Base-by-base conservation (phyloP, 2,113 vertebrate species). In the Nematolebias whitei region DNA sequence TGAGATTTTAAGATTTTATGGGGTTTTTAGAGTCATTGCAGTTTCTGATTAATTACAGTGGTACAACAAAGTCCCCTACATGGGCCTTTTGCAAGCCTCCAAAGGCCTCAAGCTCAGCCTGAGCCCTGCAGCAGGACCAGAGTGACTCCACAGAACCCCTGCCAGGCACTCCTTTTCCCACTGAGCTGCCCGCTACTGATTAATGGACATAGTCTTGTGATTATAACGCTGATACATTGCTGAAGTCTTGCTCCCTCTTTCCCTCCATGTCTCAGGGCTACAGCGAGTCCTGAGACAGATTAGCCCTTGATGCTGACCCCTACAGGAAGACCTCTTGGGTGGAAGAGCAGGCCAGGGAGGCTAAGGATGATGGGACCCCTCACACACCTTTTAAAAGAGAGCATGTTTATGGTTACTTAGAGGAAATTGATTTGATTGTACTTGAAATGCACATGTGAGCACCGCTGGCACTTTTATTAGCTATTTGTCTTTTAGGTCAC, bases 371-470 rank as follows among this genome's bases (percentile, higher is more conserved):
- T 96, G 93, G 92, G 93, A 67, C 91, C 92, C 88, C 78, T 91
- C 91, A 90, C 92, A 91, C 91, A 93, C 93, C 94, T 95, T 96
- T 95, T 95, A 94, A 95, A 95, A 94, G 94, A 93, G 94, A 97
- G 96, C 96, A 96, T 95, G 95, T 98, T 98, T 97, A 98, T 97
- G 95, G 93, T 94, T 97, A 96, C 95, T 98, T 96, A 97, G 92
- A 95, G 93, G 93, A 95, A 96, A 98, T 96, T 96, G 96, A 98
- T 98, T 95, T 96, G 95, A 96, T 95, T 95, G 95, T 92, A 93
- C 94, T 94, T 93, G 94, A 95, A 93, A 96, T 84, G 64, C 94
- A 93, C 94, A 91, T 93, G 93, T 91, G 91, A 94, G 95, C 93
- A 94, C 94, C 93, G 92, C 89, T 93, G 94, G 95, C 95, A 96